Evolutionary conservation across 2,888 invertebrate species (phyloP).

Genomic region (Drosophila melanocephala): DNA sequence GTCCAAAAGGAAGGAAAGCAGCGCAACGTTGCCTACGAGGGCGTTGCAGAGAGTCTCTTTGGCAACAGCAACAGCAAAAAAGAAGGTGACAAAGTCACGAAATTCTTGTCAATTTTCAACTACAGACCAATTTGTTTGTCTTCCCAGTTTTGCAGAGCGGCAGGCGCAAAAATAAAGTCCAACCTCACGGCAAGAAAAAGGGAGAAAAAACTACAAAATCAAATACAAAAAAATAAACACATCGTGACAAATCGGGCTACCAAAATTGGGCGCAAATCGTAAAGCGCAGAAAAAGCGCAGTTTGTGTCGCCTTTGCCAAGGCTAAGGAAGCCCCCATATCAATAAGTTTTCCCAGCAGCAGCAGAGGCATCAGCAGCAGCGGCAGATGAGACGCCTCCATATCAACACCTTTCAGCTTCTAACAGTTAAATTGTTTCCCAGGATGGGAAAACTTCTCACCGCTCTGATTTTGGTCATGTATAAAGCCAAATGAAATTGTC

Average conservation of each 20-base stretch:
- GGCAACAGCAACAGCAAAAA: constrained; percentile 54
- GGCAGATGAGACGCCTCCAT: constrained; percentile 55
- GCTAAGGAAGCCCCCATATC: constrained; percentile 69
- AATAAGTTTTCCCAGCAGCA: constrained; percentile 66
- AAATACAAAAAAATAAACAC: constrained; percentile 57
- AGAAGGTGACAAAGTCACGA: constrained; percentile 86
- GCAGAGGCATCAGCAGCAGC: constrained; percentile 28
- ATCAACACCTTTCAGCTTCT: constrained; percentile 58
- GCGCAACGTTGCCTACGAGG: constrained; percentile 61
- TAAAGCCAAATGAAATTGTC: constrained; percentile 77
- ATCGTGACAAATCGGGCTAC: constrained; percentile 85
- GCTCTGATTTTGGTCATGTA: constrained; percentile 68
- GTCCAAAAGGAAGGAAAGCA: constrained; percentile 65
- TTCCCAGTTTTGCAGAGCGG: constrained; percentile 59
- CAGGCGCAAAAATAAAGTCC: constrained; percentile 49
- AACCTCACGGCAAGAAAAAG: constrained; percentile 19
- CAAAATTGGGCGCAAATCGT: constrained; percentile 83
- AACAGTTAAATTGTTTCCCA: constrained; percentile 59
- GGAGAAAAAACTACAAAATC: constrained; percentile 20
- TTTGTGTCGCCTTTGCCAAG: constrained; percentile 46
- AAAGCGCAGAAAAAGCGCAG: constrained; percentile 38
- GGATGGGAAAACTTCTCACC: constrained; percentile 57
- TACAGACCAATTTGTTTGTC: constrained; percentile 85
- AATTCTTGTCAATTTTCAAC: constrained; percentile 86
- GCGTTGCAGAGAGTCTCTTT: constrained; percentile 59